These are phyloP conservation scores for Falco concolor DNA, from an alignment of 2,797 vertebrate species.

Conservation along the genomic window DNA sequence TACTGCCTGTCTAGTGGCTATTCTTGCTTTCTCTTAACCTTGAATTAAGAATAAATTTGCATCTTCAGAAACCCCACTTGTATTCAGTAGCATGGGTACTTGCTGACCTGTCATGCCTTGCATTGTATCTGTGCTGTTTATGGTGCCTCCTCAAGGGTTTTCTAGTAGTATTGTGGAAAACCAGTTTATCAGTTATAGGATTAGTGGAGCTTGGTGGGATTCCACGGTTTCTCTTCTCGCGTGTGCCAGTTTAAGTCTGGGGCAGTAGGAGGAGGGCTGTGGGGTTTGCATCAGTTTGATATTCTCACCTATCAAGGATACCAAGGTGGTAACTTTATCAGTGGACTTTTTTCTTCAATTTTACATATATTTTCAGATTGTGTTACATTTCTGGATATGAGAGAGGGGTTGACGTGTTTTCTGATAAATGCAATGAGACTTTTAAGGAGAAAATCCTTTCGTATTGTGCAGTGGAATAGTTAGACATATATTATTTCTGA, in stretches of 20 bases:
- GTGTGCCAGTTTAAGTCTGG: background rate
- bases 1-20: background rate
- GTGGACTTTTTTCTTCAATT: background rate
- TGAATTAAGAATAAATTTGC: background rate
- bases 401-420: background rate
- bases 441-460: background rate
- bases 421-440: background rate
- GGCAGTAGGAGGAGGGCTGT: background rate
- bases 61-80: background rate
- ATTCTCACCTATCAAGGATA: rapidly evolving
- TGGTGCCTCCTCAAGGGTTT: background rate
- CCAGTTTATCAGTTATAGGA: no score
- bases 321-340: background rate
- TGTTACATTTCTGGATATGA: background rate
- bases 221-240: background rate
- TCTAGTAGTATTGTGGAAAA: background rate
- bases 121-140: rapidly evolving
- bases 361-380: background rate
- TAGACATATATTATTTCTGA: background rate
- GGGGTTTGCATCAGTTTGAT: background rate
- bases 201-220: background rate
- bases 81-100: background rate
- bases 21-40: background rate
- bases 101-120: background rate
- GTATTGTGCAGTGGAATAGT: background rate